phyloP scores from a whole-genome alignment of 2,888 invertebrate genomes.

The Heliconius hortense region DNA sequence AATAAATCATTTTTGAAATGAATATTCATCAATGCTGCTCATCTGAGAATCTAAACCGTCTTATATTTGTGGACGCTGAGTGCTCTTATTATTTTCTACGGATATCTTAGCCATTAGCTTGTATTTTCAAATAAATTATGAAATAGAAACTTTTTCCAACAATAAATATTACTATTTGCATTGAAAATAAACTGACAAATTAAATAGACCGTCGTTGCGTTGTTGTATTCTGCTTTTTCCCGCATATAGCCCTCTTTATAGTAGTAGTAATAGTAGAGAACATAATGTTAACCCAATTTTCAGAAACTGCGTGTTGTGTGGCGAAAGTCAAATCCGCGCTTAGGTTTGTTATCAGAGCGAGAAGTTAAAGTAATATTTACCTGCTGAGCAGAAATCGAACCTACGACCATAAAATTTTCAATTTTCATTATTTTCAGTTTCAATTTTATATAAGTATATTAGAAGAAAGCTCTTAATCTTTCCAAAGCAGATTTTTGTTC shows the following conservation, averaged over 20 bases:
- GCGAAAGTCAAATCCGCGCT: too few relatives aligned
- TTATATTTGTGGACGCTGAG: constrained; percentile 52
- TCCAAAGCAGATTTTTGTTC: constrained; percentile 4
- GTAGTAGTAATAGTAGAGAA: too few relatives aligned
- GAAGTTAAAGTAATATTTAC: too few relatives aligned
- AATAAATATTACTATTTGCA: neutral
- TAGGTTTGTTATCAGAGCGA: too few relatives aligned
- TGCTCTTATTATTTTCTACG: constrained; percentile 47
- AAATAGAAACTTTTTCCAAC: neutral
- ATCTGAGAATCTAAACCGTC: constrained; percentile 41
- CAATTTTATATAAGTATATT: neutral
- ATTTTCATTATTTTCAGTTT: too few relatives aligned
- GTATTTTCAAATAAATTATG: constrained; percentile 10
- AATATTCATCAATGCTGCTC: constrained; percentile 44
- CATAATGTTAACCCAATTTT: too few relatives aligned
- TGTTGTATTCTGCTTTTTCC: neutral
- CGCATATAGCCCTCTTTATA: too few relatives aligned
- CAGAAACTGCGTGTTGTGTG: too few relatives aligned
- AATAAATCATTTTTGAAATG: constrained; percentile 42
- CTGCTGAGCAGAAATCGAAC: too few relatives aligned
- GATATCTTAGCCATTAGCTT: constrained; percentile 13
- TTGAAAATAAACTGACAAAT: neutral
- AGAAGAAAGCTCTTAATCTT: constrained; percentile 15
- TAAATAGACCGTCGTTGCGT: neutral
- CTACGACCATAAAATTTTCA: too few relatives aligned